Conservation (phyloP, 2,113 vertebrate genomes). For the Taxidea taxus region DNA sequence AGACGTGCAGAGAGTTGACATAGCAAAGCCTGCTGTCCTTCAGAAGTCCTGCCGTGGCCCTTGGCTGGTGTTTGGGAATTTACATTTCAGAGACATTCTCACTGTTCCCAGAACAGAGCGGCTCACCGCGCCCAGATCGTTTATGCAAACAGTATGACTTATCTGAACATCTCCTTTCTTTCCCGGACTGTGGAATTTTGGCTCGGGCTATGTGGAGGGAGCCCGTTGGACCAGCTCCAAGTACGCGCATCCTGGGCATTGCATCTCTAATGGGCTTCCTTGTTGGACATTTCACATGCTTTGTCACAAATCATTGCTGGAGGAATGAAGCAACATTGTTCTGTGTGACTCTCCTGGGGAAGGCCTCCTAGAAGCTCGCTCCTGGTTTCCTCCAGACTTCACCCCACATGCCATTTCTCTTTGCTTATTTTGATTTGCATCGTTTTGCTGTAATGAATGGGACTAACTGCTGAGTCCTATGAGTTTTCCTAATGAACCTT, state of each 20-base stretch:
- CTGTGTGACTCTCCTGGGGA: not conserved
- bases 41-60: too few species aligned
- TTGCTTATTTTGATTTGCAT: not conserved
- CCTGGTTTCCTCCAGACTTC: not conserved
- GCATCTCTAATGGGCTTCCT: not conserved
- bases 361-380: not conserved
- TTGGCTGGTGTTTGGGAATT: not conserved
- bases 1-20: not conserved
- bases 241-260: not conserved
- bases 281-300: not conserved
- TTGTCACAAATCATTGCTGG: not conserved
- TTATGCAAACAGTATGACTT: not conserved
- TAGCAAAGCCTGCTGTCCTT: rapidly evolving
- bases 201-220: too few species aligned
- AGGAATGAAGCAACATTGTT: not conserved
- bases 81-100: not conserved
- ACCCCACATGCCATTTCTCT: not conserved
- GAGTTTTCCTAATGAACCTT: not conserved
- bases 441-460: not conserved
- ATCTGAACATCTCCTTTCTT: not conserved
- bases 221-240: not conserved
- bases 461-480: not conserved
- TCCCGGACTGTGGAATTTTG: not conserved
- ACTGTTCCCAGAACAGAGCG: not conserved
- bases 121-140: not conserved